phyloP scores from a whole-genome alignment of 2,113 vertebrate species.

The Dasypus novemcinctus region DNA sequence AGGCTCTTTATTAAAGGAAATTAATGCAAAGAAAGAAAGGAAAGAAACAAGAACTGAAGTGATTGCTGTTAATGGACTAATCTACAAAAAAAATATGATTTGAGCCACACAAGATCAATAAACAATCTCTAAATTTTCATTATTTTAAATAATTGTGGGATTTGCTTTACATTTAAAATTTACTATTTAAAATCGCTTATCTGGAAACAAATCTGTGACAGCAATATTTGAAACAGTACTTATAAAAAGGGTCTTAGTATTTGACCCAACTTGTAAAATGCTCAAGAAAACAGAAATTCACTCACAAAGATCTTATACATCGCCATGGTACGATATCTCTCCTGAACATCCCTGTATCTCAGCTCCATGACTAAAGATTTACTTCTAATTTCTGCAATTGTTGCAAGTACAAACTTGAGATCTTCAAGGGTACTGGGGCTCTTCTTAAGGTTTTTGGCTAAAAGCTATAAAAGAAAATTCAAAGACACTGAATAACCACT shows the following conservation, averaged over 20 bases:
- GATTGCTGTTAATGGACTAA: too few relatives aligned
- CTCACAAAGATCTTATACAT: constrained; percentile 90
- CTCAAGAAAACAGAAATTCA: neutral
- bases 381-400: constrained; percentile 87
- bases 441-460: constrained; percentile 84
- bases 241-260: neutral
- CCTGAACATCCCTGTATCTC: constrained; percentile 87
- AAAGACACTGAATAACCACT: neutral
- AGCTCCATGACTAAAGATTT: constrained; percentile 91
- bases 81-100: too few relatives aligned
- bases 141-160: neutral
- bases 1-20: neutral
- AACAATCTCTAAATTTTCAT: neutral
- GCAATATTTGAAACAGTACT: neutral
- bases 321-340: constrained; percentile 91
- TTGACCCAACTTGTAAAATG: neutral
- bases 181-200: neutral
- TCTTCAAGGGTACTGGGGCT: constrained; percentile 87
- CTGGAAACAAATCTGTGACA: neutral
- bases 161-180: neutral
- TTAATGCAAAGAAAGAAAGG: neutral
- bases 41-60: accelerated
- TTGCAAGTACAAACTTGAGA: constrained; percentile 90
- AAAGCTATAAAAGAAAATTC: constrained; percentile 79
- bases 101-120: neutral